Base-by-base conservation (phyloP, 2,797 vertebrate genomes). In the Rhinoraja longicauda region DNA sequence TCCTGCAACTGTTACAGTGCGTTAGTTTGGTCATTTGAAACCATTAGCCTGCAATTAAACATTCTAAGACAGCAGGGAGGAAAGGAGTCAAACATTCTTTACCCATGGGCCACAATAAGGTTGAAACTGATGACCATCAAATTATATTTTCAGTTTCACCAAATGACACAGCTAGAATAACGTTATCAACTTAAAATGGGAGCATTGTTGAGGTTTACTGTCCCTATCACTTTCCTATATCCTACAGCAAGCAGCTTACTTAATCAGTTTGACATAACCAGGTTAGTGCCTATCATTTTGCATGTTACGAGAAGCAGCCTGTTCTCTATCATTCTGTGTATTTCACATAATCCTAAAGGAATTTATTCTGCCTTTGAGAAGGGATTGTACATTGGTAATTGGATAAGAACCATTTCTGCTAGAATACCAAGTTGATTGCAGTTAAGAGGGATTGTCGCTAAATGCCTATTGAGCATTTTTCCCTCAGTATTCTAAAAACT, bases 1-100 rank as follows among this genome's bases (percentile, higher is more conserved):
- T 96, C 96, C 94, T 93, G 95, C 94, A 94, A 94, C 95, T 95
- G 95, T 95, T 95, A 96, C 95, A 95, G 96, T 95, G 95, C 94
- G 95, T 95, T 95, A 96, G 95, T 96, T 96, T 92, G 96, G 96
- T 96, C 96, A 96, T 96, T 96, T 93, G 95, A 97, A 95, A 96
- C 96, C 96, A 95, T 95, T 96, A 93, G 94, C 93, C 94, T 93
- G 95, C 95, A 94, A 93, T 94, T 94, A 95, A 94, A 94, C 94
- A 94, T 94, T 95, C 96, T 96, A 95, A 95, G 95, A 95, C 96
- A 96, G 96, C 94, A 94, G 94, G 93, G 53, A 93, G 29, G 72
- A 91, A 73, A 13, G 53, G 90, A 75, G 67, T 72, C 29, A 39
- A 4, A 90, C 13, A 39, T 92, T 70, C 15, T 92, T 75, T 57